Evolutionary conservation across 2,888 invertebrate genomes (phyloP).

Genomic region (Stenoptilia bipunctidactyla): DNA sequence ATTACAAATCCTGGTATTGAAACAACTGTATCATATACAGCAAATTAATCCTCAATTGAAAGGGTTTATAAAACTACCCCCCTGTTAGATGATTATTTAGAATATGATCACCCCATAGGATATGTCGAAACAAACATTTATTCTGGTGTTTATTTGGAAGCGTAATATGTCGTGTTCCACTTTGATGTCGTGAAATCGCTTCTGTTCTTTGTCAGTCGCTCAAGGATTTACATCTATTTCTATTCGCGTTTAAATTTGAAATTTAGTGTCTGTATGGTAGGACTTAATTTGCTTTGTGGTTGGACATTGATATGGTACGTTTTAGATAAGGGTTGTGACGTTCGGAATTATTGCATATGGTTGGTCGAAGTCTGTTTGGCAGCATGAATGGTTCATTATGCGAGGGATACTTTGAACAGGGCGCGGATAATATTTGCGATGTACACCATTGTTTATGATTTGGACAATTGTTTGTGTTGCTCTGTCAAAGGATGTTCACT

Average conservation of each 20-base stretch:
- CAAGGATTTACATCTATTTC: constrained; percentile 62
- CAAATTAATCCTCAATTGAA: constrained; percentile 60
- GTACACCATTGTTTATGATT: constrained; percentile 69
- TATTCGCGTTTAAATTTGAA: constrained; percentile 50
- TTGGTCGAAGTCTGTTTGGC: constrained; percentile 67
- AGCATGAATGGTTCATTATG: constrained; percentile 70
- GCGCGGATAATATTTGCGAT: constrained; percentile 63
- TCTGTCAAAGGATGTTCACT: constrained; percentile 68
- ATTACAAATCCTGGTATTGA: constrained; percentile 43
- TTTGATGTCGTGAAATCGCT: constrained; percentile 71
- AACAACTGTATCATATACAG: constrained; percentile 41
- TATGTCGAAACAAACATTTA: constrained; percentile 67
- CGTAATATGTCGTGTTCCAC: constrained; percentile 71
- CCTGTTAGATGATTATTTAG: constrained; percentile 57
- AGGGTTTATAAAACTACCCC: constrained; percentile 58
- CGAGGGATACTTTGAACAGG: constrained; percentile 56
- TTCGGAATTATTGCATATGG: constrained; percentile 68
- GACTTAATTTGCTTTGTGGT: constrained; percentile 55
- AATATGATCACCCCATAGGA: constrained; percentile 64
- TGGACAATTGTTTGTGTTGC: constrained; percentile 66
- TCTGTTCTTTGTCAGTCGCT: constrained; percentile 64
- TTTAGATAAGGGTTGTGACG: constrained; percentile 30
- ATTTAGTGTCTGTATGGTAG: constrained; percentile 59
- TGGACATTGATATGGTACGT: constrained; percentile 40
- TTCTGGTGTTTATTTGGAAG: constrained; percentile 68